Conservation (phyloP, 2,888 invertebrate species). For the Eretmocerus hayati region DNA sequence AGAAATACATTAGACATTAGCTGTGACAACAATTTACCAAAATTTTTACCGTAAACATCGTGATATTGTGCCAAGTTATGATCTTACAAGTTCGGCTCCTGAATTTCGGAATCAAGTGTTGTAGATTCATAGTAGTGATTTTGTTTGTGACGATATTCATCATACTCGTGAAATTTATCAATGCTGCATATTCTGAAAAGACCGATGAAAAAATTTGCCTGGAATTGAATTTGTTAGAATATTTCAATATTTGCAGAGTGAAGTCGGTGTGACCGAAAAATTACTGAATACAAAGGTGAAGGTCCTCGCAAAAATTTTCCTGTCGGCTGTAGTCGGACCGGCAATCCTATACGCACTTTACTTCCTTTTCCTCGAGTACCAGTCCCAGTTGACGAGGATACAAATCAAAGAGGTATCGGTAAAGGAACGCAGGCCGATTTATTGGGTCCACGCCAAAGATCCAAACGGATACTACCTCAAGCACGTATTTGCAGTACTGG, state of each 20-base stretch:
- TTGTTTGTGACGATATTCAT: too few relatives aligned
- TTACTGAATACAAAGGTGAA: slow-evolving; percentile 33
- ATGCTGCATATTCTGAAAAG: too few relatives aligned
- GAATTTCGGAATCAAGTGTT: too few relatives aligned
- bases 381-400: slow-evolving; percentile 16
- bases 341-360: slow-evolving; percentile 30
- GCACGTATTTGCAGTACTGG: slow-evolving; percentile 75
- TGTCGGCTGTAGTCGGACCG: slow-evolving; percentile 30
- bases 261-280: slow-evolving; percentile 7
- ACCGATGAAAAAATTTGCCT: too few relatives aligned
- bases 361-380: slow-evolving; percentile 27
- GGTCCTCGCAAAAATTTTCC: slow-evolving; percentile 29
- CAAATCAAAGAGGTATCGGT: slow-evolving; percentile 15
- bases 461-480: slow-evolving; percentile 61
- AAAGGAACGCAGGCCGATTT: slow-evolving; percentile 42
- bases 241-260: slow-evolving; percentile 22
- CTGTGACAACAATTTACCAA: too few relatives aligned
- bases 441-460: slow-evolving; percentile 56
- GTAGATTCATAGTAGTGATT: too few relatives aligned
- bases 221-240: too few relatives aligned
- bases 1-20: too few relatives aligned
- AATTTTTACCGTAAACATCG: too few relatives aligned
- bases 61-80: too few relatives aligned
- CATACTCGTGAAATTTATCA: too few relatives aligned
- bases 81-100: too few relatives aligned